phyloP scores from a whole-genome alignment of 2,113 vertebrate genomes.

The Ceyx melanurus region DNA sequence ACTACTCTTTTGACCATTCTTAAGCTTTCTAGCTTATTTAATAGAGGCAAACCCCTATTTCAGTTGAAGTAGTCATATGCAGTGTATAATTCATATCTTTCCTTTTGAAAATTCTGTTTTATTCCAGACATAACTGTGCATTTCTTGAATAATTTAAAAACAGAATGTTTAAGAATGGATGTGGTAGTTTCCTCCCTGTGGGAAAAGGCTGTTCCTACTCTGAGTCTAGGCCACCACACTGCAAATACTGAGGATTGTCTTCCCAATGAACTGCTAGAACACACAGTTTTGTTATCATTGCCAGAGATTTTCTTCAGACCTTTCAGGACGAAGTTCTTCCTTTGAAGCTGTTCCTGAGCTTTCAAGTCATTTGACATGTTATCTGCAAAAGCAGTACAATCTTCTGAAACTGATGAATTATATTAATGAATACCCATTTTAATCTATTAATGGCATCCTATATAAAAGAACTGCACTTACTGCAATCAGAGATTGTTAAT shows the following conservation, averaged over 20 bases:
- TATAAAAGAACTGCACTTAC: neutral
- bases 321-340: conserved; percentile 3
- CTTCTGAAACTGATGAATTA: conserved; percentile 21
- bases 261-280: conserved; percentile 28
- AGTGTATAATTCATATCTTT: neutral
- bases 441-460: neutral
- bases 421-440: conserved; percentile 28
- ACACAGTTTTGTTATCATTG: neutral
- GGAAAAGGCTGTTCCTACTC: neutral
- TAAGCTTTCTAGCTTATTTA: neutral
- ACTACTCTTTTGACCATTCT: neutral
- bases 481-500: neutral
- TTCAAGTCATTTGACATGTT: conserved; percentile 24
- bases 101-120: conserved; percentile 4
- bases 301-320: neutral
- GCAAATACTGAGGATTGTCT: neutral
- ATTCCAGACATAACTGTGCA: neutral
- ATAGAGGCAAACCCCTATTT: neutral
- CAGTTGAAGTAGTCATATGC: neutral
- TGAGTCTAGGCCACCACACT: neutral
- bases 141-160: conserved; percentile 29
- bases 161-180: conserved; percentile 11
- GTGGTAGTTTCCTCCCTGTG: neutral
- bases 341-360: neutral
- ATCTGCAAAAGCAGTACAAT: neutral